Conservation (phyloP, 1,140 invertebrate species). For the Stegodyphus mimosarum region DNA sequence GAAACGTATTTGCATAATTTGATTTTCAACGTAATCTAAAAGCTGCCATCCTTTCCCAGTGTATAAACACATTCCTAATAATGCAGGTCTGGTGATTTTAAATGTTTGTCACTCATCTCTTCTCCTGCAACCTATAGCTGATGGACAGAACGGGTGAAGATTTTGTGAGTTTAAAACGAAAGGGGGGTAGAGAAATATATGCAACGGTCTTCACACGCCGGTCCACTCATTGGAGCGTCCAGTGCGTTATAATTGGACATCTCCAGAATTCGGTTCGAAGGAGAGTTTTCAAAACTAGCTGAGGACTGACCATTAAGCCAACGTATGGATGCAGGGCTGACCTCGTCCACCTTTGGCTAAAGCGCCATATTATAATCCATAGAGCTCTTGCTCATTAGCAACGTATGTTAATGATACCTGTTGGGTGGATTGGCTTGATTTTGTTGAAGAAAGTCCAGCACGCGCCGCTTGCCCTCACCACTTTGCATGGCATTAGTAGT, state of each 20-base stretch:
- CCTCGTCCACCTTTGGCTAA: neutral
- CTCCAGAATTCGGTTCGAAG: constrained; percentile 17
- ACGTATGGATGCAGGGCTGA: neutral
- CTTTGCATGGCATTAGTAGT: neutral
- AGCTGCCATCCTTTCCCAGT: too few relatives aligned
- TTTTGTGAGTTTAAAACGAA: neutral
- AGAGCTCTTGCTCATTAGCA: neutral
- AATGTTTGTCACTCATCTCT: too few relatives aligned
- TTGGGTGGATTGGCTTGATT: constrained; percentile 19
- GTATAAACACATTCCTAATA: too few relatives aligned
- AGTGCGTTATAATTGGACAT: constrained; percentile 41
- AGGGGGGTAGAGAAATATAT: neutral
- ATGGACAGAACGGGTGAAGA: neutral
- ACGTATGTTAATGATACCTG: constrained; percentile 44
- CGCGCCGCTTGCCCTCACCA: neutral
- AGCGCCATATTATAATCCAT: neutral
- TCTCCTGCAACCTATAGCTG: too few relatives aligned
- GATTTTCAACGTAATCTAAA: too few relatives aligned
- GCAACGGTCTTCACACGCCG: neutral
- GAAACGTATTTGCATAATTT: too few relatives aligned
- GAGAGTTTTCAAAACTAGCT: constrained; percentile 41
- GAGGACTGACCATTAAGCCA: constrained; percentile 42
- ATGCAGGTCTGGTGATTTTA: too few relatives aligned
- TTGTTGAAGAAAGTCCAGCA: constrained; percentile 23
- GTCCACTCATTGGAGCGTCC: neutral